Conservation (phyloP, 2,888 invertebrate species). For the Melieria crassipennis region DNA sequence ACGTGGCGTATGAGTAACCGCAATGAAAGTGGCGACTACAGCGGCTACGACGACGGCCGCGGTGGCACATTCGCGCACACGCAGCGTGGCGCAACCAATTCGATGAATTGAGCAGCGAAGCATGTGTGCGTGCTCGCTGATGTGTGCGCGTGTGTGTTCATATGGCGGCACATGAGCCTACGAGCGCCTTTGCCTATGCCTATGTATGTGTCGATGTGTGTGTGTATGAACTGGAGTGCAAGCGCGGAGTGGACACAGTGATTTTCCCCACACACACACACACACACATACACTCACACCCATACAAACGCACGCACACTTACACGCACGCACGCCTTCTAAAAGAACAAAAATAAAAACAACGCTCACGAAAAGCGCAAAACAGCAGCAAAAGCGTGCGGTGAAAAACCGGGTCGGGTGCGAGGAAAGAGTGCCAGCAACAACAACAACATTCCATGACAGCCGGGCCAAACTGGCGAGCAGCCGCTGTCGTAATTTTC, state of each 20-base stretch:
- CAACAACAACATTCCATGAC: no score
- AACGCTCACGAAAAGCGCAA: background rate
- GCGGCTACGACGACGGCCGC: background rate
- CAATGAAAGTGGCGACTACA: conserved; percentile 16
- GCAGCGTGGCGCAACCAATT: background rate
- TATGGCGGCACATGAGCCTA: no score
- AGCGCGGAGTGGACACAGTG: background rate
- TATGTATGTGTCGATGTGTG: background rate
- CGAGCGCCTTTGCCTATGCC: background rate
- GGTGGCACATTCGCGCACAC: background rate
- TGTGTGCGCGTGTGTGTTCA: no score
- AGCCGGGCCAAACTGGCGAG: no score
- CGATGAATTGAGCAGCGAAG: no score
- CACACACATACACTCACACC: conserved; percentile 13
- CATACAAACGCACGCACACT: conserved; percentile 2
- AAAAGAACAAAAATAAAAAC: background rate
- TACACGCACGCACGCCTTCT: background rate
- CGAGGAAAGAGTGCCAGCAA: no score
- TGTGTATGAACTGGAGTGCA: background rate
- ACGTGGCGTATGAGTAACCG: background rate
- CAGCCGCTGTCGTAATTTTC: no score
- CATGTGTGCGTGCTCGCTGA: no score
- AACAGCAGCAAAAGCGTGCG: no score
- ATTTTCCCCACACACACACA: background rate
- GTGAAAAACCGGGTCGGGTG: no score